Evolutionary conservation across 2,888 invertebrate genomes (phyloP), one percentile per base, ranked within the genome.

Genomic region (Catocala sponsa): DNA sequence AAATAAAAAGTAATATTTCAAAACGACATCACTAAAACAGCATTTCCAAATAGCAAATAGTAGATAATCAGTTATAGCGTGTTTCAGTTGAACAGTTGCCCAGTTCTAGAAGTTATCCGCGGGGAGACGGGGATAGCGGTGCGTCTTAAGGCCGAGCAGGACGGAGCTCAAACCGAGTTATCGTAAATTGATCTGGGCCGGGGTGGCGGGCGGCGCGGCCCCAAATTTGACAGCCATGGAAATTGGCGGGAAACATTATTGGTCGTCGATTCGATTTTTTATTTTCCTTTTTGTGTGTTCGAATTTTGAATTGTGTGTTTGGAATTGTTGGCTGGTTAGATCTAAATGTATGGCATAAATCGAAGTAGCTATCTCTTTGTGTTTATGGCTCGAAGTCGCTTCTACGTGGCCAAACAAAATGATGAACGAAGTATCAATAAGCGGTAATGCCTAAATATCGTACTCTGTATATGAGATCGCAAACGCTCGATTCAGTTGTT

Each of bases 211-310:
- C 72, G 74, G 78, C 87, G 89, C 86, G 87, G 85, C 87, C 84
- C 92, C 91, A 91, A 94, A 94, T 94, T 94, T 94, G 94, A 94
- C 94, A 94, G 92, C 92, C 88, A 94, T 92, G 92, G 91, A 92
- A 94, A 94, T 94, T 94, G 94, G 92, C 93, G 93, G 90, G 91
- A 92, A 92, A 92, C 88, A 92, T 93, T 93, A 91, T 91, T 90
- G 90, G 90, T 89, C 83, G 86, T 83, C 80, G 80, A 80, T 76
- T 73, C 78, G 74, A 59, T 79, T 86, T 87, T 87, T 88, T 81
- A 60, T 68, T 49, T 32, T 61, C 46, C 60, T 71, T 58, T 70
- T 49, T 62, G 52, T 68, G 38, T 61, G 44, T 84, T 80, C 63
- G 68, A 80, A 83, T 79, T 82, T 79, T 65, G 74, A 85, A 86